Base-by-base conservation (phyloP, 2,113 vertebrate genomes). In the Verasper variegatus region DNA sequence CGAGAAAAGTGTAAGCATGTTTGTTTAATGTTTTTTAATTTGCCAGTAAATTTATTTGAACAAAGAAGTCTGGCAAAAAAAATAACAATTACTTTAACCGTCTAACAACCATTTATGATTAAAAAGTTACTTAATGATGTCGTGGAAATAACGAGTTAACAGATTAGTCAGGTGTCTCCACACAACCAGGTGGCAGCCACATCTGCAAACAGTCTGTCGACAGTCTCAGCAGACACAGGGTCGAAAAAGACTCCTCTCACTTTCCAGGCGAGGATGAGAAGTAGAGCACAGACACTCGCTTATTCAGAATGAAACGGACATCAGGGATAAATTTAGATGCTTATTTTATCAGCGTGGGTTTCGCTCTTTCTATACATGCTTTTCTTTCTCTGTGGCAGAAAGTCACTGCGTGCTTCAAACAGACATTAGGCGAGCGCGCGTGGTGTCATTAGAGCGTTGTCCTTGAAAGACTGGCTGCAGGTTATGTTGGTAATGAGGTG, bases 401-500 rank as follows among this genome's bases (percentile, higher is more conserved):
- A 89, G 84, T 86, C 76, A 71, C 80, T 40, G 52, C 23, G 37
- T 56, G 77, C 74, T 90, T 89, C 74, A 92, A 83, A 86, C 66
- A 89, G 86, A 90, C 80, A 72, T 89, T 86, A 85, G 82, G 85
- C 70, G 82, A 83, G 89, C 88, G 79, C 57, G 58, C 15, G 60
- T 47, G 45, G 76, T 84, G 81, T 90, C 84, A 88, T 93, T 90
- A 92, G 76, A 91, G 82, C 86, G 71, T 87, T 88, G 90, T 92
- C 91, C 92, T 94, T 94, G 90, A 93, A 89, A 91, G 88, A 71
- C 86, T 90, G 88, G 86, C 91, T 92, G 87, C 84, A 91, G 90
- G 93, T 93, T 90, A 89, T 91, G 88, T 82, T 93, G 91, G 88
- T 93, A 92, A 94, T 93, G 91, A 94, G 87, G 82, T 90, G 90